Conservation (phyloP, 1,140 invertebrate genomes). For the Apis cerana region DNA sequence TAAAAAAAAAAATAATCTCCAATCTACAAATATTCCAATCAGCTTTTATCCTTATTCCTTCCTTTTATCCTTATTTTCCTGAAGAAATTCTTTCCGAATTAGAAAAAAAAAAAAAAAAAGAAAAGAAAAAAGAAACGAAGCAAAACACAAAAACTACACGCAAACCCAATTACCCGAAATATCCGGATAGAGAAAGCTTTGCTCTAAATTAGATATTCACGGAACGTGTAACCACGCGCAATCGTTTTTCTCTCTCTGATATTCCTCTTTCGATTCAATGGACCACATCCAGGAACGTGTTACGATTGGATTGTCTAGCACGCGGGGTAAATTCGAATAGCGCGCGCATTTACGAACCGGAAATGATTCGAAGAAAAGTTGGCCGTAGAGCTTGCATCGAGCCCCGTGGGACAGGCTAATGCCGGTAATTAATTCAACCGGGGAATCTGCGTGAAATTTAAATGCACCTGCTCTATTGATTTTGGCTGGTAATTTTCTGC, state of each 20-base stretch:
- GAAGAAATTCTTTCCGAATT: neutral
- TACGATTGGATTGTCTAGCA: neutral
- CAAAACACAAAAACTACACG: no score
- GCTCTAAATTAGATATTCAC: neutral
- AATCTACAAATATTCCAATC: no score
- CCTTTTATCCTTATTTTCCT: no score
- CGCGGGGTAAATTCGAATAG: constrained; percentile 5
- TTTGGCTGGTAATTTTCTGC: constrained; percentile 20
- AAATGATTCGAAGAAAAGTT: neutral
- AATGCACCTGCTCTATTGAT: constrained; percentile 61
- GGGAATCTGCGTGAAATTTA: constrained; percentile 61
- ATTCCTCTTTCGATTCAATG: neutral
- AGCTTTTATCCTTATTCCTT: no score
- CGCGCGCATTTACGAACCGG: neutral
- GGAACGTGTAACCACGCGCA: neutral
- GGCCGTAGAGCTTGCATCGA: neutral
- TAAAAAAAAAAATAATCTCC: no score
- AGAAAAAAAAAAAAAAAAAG: neutral
- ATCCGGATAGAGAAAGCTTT: neutral
- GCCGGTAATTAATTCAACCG: constrained; percentile 60
- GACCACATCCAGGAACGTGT: neutral
- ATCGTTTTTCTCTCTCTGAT: neutral
- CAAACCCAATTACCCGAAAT: neutral
- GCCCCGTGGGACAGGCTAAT: constrained; percentile 3
- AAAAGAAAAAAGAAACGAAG: no score